Evolutionary conservation across 2,797 vertebrate species (phyloP), one percentile per base, ranked within the genome.

Genomic region (Myotis vivesi): DNA sequence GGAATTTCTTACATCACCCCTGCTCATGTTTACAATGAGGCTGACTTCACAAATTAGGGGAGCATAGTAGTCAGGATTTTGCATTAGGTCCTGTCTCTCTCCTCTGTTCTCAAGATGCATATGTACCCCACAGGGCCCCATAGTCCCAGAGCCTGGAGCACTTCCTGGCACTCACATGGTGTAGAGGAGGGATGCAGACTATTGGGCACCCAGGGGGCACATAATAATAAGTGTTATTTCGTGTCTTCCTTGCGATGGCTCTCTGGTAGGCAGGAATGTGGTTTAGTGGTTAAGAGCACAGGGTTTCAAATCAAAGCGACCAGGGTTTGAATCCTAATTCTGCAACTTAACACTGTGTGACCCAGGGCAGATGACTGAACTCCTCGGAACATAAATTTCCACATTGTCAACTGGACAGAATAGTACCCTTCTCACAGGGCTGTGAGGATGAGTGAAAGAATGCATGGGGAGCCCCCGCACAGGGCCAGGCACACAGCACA

Each of bases 311-410:
- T 73, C 46, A 77, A 30, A 85, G 57, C 36, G 25, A 87, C 28
- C 10, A 66, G 73, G 23, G 8, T 66, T 87, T 76, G 64, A 95
- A 87, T 92, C 71, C 81, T 89, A n/a, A 87, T 38, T 80, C 79
- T 82, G 7, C 82, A 53, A 7, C 46, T 30, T 62, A 33, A 73
- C 25, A 23, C 49, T 53, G 4, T 68, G 64, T 66, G 16, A 68
- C 17, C 17, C n/a, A 68, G n/a, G 17, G 64, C 64, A 33, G n/a
- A 20, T 73, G 49, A 36, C 33, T 76, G 80, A 89, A 25, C 20
- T 57, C 25, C 19, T 94, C 33, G 68, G 69, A 72, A 8, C 20
- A 8, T 19, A 84, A 25, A 6, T 59, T 83, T 82, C 59, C 4
- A 36, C 16, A 1, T 75, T 80, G 0, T 85, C 10, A 59, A 3